Percentiles rank a stretch among this genome's conserved stretches.
phyloP scores from a whole-genome alignment of 1,140 invertebrate genomes.

The Scaptomyza graminum region DNA sequence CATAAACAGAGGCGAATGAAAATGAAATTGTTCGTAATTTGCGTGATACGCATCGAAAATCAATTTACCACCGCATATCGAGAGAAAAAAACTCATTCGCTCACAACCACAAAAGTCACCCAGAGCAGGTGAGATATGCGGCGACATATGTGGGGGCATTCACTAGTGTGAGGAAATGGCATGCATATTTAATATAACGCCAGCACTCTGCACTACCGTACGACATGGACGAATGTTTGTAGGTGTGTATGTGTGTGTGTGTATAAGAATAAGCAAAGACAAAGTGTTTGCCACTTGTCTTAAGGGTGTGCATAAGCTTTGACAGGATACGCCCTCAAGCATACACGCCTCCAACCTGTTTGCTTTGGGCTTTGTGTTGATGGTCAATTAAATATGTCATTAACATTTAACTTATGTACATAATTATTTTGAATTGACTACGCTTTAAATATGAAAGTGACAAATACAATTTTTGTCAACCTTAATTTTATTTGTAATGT shows the following conservation, averaged over 20 bases:
- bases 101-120: constrained; percentile 5
- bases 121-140: background rate
- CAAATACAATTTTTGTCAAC: no score
- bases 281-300: constrained; percentile 35
- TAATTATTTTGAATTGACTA: background rate
- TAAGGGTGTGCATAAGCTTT: constrained; percentile 24
- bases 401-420: constrained; percentile 2
- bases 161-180: constrained; percentile 3
- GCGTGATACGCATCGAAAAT: constrained; percentile 55
- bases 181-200: constrained; percentile 44
- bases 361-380: background rate
- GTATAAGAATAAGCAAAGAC: constrained; percentile 7
- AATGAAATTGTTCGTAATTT: constrained; percentile 61
- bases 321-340: background rate
- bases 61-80: constrained; percentile 32
- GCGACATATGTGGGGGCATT: constrained; percentile 14
- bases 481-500: no score
- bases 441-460: background rate
- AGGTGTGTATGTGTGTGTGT: background rate
- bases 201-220: background rate
- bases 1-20: constrained; percentile 42
- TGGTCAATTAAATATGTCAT: constrained; percentile 10
- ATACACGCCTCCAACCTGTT: constrained; percentile 4
- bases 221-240: constrained; percentile 6
- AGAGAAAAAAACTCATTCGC: background rate